phyloP scores from a whole-genome alignment of 2,797 vertebrate species.

The Momotus momota region DNA sequence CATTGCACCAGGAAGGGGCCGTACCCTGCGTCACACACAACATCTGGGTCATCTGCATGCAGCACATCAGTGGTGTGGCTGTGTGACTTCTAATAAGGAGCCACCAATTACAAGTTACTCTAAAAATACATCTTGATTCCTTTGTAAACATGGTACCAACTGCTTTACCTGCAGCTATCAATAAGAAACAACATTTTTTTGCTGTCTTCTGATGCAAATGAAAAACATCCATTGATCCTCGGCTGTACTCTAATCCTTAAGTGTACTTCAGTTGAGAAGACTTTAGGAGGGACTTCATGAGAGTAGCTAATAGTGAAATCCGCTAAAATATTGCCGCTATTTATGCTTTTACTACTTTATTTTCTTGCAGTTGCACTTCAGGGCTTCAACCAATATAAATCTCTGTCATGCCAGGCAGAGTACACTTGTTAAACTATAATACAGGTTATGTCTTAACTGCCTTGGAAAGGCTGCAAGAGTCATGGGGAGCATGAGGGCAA shows the following conservation, averaged over 20 bases:
- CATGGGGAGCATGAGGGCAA: neutral
- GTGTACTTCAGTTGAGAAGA: neutral
- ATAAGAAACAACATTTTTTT: neutral
- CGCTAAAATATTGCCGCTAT: neutral
- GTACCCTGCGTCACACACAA: rapidly evolving
- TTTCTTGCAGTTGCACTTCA: neutral
- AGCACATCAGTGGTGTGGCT: neutral
- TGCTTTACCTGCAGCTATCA: neutral
- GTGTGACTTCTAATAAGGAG: neutral
- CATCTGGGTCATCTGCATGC: rapidly evolving
- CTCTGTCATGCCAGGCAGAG: neutral
- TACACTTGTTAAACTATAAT: neutral
- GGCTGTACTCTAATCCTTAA: rapidly evolving
- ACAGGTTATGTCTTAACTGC: neutral
- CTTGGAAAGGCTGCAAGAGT: neutral
- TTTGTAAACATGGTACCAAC: rapidly evolving
- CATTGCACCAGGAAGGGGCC: too few species aligned
- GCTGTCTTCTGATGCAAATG: neutral
- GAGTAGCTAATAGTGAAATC: neutral
- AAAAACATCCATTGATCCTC: neutral
- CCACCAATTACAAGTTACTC: neutral
- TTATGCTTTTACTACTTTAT: neutral
- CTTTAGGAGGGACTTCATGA: neutral
- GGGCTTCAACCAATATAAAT: neutral
- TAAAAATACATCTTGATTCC: neutral